Evolutionary conservation across 2,113 vertebrate species (phyloP).

Genomic region (Malurus melanocephalus): DNA sequence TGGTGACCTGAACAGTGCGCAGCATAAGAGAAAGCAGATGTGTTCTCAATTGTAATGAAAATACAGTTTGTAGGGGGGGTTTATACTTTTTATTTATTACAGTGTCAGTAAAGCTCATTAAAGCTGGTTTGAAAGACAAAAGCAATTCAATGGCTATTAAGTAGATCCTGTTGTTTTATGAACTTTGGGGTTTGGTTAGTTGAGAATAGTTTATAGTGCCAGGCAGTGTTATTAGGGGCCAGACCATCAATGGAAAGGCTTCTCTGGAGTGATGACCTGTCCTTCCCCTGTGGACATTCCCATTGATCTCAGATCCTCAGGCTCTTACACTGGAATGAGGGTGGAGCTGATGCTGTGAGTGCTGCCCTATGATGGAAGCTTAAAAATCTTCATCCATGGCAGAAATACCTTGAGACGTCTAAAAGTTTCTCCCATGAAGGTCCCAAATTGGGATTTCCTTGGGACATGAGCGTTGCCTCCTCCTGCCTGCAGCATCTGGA

Average conservation of each 20-base stretch:
- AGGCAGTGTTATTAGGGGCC: not conserved
- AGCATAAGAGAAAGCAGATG: not conserved
- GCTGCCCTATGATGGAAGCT: not conserved
- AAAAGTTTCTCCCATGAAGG: not conserved
- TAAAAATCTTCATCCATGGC: not conserved
- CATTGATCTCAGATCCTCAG: not conserved
- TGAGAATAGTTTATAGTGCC: not conserved
- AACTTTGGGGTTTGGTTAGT: not conserved
- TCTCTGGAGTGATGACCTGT: not conserved
- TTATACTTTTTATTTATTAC: not conserved
- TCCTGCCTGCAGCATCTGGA: not conserved
- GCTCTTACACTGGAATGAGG: accelerated
- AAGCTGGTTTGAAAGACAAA: not conserved
- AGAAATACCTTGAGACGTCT: not conserved
- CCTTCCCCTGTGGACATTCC: not conserved
- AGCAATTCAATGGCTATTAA: not conserved
- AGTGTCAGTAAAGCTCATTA: not conserved
- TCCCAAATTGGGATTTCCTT: not conserved
- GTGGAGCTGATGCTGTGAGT: not conserved
- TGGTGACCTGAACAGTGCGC: not conserved
- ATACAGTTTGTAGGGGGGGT: not conserved
- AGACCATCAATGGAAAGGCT: not conserved
- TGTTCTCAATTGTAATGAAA: not conserved
- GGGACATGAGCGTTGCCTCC: not conserved
- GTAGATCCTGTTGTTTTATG: not conserved